Evolutionary conservation across 2,113 vertebrate genomes (phyloP).

Genomic region (Orthonyx spaldingii): DNA sequence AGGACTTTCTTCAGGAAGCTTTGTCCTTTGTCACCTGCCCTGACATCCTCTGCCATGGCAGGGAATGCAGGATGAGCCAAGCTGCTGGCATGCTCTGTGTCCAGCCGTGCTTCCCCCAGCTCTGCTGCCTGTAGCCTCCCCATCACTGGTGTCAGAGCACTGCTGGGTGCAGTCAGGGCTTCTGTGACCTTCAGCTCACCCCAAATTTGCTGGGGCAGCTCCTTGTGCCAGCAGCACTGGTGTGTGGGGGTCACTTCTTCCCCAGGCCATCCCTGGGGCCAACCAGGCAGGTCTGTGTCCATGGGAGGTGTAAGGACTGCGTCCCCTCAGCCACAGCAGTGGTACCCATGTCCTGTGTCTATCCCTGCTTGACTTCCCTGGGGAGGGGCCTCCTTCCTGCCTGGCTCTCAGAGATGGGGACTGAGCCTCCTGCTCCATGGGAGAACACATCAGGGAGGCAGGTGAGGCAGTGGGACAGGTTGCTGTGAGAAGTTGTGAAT

Average conservation of each 20-base stretch:
- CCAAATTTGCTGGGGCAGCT: not conserved
- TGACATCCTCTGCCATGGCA: not conserved
- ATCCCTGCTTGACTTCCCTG: not conserved
- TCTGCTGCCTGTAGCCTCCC: not conserved
- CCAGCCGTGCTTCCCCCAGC: not conserved
- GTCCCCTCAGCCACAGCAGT: not conserved
- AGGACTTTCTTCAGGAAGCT: not conserved
- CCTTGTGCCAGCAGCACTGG: not conserved
- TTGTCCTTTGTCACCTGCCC: accelerated
- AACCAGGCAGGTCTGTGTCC: not conserved
- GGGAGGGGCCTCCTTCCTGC: not conserved
- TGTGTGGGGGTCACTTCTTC: not conserved
- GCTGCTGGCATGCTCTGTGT: not conserved
- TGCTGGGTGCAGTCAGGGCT: not conserved
- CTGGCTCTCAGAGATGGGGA: not conserved
- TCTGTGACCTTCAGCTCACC: not conserved
- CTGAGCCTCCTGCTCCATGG: not conserved
- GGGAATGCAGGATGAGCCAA: not conserved
- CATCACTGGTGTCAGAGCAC: not conserved
- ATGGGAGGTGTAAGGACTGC: not conserved
- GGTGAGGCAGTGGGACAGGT: not conserved
- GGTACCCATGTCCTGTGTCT: not conserved
- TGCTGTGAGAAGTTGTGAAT: not conserved
- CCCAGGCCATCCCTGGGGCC: not conserved
- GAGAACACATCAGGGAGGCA: not conserved